Evolutionary conservation across 2,888 invertebrate genomes (phyloP), one percentile per base, ranked within the genome.

Genomic region (Polydrusus tereticollis): DNA sequence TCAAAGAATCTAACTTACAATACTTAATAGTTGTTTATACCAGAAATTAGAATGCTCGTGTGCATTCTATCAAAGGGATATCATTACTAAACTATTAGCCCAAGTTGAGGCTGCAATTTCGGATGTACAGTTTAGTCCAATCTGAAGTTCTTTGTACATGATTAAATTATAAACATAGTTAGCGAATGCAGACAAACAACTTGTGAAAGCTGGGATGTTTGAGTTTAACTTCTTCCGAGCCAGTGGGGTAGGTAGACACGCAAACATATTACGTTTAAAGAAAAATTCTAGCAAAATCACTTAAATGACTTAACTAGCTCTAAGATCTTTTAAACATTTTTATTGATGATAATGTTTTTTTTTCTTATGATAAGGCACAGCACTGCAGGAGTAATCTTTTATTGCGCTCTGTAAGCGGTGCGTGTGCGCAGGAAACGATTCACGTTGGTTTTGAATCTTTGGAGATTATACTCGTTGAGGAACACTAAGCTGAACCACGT

Each of bases 101-200:
- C 50, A 36, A 63, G 63, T 63, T 36, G 63, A 21, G 36, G 29
- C 50, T 50, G 63, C 50, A 63, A 50, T 50, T 63, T 21, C 23
- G 33, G 47, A 50, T 63, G 36, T 63, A 21, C 21, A 50, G 33
- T 63, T 50, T 50, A 63, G 50, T 63, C 20, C 8, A 43, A 50
- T 47, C 33, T 36, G 26, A 50, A 47, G 63, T 63, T 63, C 63
- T 63, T 63, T 63, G 63, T 63, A 63, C 63, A 63, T 63, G 50
- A 63, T 63, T 63, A 50, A 63, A 63, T 63, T 63, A 63, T 63
- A 63, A 63, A 63, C 50, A 63, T 47, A 33, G 63, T 63, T 63
- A 63, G 63, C 50, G 23, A 62, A 62, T 33, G 33, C 20, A 62
- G 18, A 47, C 47, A 45, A 50, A 63, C 50, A 62, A 62, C 60